Percentiles rank a stretch among this genome's conserved stretches.
Conservation (phyloP, 2,888 invertebrate species). For the Lapara coniferarum region DNA sequence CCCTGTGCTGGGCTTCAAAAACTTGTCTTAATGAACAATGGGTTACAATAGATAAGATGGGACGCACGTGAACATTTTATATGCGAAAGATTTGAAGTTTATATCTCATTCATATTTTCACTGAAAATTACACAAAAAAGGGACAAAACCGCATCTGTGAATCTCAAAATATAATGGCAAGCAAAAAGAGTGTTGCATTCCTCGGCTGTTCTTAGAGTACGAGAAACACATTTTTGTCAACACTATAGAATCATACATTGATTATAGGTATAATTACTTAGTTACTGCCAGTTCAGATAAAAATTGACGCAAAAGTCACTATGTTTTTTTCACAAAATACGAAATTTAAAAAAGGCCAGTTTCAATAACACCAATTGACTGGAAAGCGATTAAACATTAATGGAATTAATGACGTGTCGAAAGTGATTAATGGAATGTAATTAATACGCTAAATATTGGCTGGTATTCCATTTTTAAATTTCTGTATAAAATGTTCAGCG, state of each 20-base stretch:
- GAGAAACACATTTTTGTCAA: too few species aligned
- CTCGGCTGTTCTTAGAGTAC: too few species aligned
- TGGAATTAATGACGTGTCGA: conserved; percentile 13
- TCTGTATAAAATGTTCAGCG: background rate
- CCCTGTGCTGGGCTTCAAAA: background rate
- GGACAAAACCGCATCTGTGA: too few species aligned
- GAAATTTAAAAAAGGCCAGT: background rate
- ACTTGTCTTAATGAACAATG: conserved; percentile 15
- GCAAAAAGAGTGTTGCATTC: too few species aligned
- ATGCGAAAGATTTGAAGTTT: background rate
- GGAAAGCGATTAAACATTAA: conserved; percentile 4
- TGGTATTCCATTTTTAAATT: background rate
- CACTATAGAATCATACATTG: too few species aligned
- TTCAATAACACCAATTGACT: background rate
- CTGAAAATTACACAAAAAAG: too few species aligned
- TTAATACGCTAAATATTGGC: background rate
- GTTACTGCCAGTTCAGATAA: too few species aligned
- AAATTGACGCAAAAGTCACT: too few species aligned
- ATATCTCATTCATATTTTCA: background rate
- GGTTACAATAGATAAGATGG: conserved; percentile 10
- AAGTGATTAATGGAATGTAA: conserved; percentile 6
- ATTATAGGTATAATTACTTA: too few species aligned
- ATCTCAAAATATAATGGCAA: too few species aligned
- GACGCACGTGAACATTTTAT: conserved; percentile 5
- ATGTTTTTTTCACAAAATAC: too few species aligned